Evolutionary conservation across 2,113 vertebrate genomes (phyloP).

Genomic region (Pygoscelis antarcticus): DNA sequence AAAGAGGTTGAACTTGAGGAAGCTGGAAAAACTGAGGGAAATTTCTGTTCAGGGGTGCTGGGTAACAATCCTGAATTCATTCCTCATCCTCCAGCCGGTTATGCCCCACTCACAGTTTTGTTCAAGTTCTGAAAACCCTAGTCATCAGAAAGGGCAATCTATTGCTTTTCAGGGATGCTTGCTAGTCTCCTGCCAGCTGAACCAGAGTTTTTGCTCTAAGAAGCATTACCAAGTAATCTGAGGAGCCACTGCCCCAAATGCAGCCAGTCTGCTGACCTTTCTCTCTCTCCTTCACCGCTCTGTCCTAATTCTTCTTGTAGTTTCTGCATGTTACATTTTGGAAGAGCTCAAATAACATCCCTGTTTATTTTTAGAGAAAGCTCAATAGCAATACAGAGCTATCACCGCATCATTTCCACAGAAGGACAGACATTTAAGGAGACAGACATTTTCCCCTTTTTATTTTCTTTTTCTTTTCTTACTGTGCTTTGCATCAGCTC

Average conservation of each 20-base stretch:
- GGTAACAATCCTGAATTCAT: neutral
- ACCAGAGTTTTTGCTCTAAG: neutral
- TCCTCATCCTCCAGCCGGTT: neutral
- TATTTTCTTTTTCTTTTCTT: neutral
- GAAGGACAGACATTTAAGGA: conserved; percentile 11
- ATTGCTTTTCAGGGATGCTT: neutral
- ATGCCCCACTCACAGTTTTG: neutral
- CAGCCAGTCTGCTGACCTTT: neutral
- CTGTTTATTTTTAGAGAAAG: conserved; percentile 53
- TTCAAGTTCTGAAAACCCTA: neutral
- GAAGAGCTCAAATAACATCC: conserved; percentile 23
- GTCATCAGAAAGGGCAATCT: neutral
- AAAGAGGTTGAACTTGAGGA: neutral
- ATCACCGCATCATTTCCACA: conserved; percentile 8
- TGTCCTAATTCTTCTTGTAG: conserved; percentile 7
- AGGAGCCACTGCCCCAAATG: neutral
- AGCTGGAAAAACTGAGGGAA: neutral
- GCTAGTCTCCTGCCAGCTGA: neutral
- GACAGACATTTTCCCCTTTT: neutral
- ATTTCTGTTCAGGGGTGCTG: neutral
- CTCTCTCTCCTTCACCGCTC: neutral
- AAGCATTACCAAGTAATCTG: neutral
- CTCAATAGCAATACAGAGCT: neutral
- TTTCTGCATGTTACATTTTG: conserved; percentile 34
- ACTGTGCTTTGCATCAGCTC: neutral